Evolutionary conservation across 2,113 vertebrate genomes (phyloP).

Genomic region (Xyrauchen texanus): DNA sequence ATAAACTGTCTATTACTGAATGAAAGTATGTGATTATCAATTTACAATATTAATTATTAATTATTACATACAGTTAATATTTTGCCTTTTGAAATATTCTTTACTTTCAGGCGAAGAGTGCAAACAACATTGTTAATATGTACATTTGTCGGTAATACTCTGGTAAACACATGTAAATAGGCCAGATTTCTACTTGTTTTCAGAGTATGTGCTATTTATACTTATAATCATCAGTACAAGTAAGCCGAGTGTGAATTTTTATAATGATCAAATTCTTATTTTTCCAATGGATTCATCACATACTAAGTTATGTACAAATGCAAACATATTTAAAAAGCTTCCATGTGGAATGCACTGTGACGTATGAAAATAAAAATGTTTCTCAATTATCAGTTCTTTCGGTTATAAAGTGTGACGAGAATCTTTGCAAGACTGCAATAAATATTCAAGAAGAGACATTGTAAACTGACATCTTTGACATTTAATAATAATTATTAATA

Average conservation of each 20-base stretch:
- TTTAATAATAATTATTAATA: no score
- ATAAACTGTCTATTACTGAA: no score
- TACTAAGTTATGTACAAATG: neutral
- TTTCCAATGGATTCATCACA: constrained; percentile 41
- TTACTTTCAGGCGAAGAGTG: no score
- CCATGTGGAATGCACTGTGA: constrained; percentile 50
- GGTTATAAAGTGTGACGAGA: neutral
- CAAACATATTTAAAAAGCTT: constrained; percentile 47
- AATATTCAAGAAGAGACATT: neutral
- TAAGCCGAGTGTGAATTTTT: constrained; percentile 43
- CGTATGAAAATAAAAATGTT: constrained; percentile 21
- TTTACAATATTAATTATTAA: no score
- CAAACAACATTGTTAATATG: neutral
- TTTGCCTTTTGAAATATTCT: no score
- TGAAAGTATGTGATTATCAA: no score
- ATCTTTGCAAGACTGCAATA: neutral
- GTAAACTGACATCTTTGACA: neutral
- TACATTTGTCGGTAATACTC: constrained; percentile 27
- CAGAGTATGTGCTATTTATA: neutral
- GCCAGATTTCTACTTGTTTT: constrained; percentile 51
- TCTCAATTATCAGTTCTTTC: neutral
- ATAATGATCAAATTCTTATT: constrained; percentile 55
- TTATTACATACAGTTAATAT: no score
- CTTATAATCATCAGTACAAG: constrained; percentile 22
- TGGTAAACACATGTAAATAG: constrained; percentile 6